A percentile compares a stretch with the other conserved stretches of the same genome.
Conservation (phyloP, 2,113 vertebrate genomes). For the Neodontobutis hainanensis region DNA sequence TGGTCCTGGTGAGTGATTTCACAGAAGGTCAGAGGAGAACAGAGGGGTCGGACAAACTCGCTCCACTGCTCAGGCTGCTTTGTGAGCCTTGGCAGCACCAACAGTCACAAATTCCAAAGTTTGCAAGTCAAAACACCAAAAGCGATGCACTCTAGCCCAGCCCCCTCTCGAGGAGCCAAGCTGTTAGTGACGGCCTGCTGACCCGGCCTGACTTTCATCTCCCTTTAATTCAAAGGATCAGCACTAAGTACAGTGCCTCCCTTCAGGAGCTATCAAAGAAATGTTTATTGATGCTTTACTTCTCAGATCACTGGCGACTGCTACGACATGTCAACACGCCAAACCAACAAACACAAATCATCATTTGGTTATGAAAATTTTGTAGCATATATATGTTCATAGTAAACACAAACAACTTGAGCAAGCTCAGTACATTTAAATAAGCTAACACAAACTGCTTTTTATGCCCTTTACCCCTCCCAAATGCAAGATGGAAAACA, state of each 20-base stretch:
- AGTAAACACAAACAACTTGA: slow-evolving; percentile 37
- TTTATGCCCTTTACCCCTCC: not conserved
- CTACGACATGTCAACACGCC: slow-evolving; percentile 20
- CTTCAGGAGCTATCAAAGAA: slow-evolving; percentile 8
- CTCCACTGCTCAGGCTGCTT: slow-evolving; percentile 42
- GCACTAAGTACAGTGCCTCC: slow-evolving; percentile 17
- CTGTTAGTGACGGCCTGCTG: slow-evolving; percentile 18
- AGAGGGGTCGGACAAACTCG: slow-evolving; percentile 31
- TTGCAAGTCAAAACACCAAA: slow-evolving; percentile 60
- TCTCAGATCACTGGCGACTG: slow-evolving; percentile 24
- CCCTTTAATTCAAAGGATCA: slow-evolving; percentile 25
- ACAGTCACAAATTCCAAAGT: slow-evolving; percentile 62
- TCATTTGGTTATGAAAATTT: slow-evolving; percentile 55
- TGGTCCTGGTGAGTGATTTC: slow-evolving; percentile 37
- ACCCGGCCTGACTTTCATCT: slow-evolving; percentile 24
- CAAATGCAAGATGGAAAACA: not conserved
- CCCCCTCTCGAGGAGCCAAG: slow-evolving; percentile 15
- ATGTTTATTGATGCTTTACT: slow-evolving; percentile 20
- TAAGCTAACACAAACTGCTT: not conserved
- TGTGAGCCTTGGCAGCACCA: slow-evolving; percentile 42
- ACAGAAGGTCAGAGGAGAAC: slow-evolving; percentile 44
- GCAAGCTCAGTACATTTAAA: slow-evolving; percentile 12
- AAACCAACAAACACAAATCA: slow-evolving; percentile 34
- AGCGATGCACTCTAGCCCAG: slow-evolving; percentile 29
- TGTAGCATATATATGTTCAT: slow-evolving; percentile 25